Base-by-base conservation (phyloP, 2,888 invertebrate genomes). In the Galerucella calmariensis region DNA sequence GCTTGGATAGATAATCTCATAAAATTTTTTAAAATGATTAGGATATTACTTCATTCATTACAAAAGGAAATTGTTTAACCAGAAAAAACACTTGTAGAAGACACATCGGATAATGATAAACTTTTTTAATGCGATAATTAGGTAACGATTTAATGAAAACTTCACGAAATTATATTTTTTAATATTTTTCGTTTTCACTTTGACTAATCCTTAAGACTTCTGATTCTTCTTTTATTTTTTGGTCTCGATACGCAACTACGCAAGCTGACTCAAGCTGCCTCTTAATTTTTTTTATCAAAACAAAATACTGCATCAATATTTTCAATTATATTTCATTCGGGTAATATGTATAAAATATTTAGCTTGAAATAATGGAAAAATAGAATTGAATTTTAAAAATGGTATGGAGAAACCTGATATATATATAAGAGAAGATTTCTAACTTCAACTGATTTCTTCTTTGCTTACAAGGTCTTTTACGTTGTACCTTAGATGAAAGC, bases 11-110 rank as follows among this genome's bases (percentile, higher is more conserved):
- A 62, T 62, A 65, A 65, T 65, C 46, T 65, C 63, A 20, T 63
- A 58, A 14, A 71, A 46, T 56, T 20, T 69, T 70, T 71, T 53
- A 44, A 71, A 71, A 61, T 58, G 69, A 62, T 69, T 69, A 75
- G 27, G 70, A 73, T 67, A 66, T 69, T 73, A 78, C 77, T 79
- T 81, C 79, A 78, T 76, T 80, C 83, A 83, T 83, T 78, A 82
- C 82, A 80, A 79, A 77, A 73, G 71, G 75, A 70, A 24, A 78
- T 81, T 82, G 80, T 79, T 81, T 77, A 77, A 77, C 67, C 72
- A 71, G 72, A 63, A 73, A 66, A 69, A 69, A 56, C 62, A 62
- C 51, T 69, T 44, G 48, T 68, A 70, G 67, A 77, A 76, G 76
- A 80, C 78, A 77, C 81, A 80, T 81, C 80, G 78, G 80, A 79